Evolutionary conservation across 2,113 vertebrate genomes (phyloP), one percentile per base, ranked within the genome.

Genomic region (Oncorhynchus kisutch): DNA sequence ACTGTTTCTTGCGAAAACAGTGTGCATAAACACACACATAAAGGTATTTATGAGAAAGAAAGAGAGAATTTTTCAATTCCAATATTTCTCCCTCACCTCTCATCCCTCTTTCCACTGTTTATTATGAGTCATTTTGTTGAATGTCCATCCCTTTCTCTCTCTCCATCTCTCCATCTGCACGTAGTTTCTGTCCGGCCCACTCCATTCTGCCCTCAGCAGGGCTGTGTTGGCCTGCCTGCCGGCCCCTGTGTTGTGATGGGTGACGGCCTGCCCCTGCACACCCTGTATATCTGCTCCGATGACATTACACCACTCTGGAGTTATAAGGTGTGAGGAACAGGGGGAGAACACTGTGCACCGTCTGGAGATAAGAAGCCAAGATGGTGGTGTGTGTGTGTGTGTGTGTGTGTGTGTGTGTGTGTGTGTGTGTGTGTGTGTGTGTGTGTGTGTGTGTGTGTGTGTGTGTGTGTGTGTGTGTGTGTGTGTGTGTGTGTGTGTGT

Each of bases 241-340:
- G 11, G 51, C 70, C n/a, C 66, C 22, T 39, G 27, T 67, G n/a
- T 20, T 69, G 62, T 73, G 54, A 54, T 25, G 39, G 71, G 74
- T 72, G 78, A 80, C 75, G 75, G 80, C 51, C 75, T 79, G 16
- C 39, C 51, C 3, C 13, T 54, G 31, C 29, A 62, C 54, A 66
- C 79, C 59, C 25, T 69, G 51, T n/a, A 24, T 66, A 62, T 74
- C 51, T 29, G 48, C 67, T 39, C 49, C 45, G 3, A 60, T 14
- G 71, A 68, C 73, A 60, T 18, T 67, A 68, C 73, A 80, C 67
- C 31, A 69, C 27, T 67, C 78, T 49, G 54, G n/a, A 51, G 73
- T 69, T 60, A 66, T 69, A 77, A 64, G 64, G 65, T 69, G 69
- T 77, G 70, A 72, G 66, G 29, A 27, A 74, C 22, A 67, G 45